Percentiles rank a stretch among this genome's conserved stretches.
Evolutionary conservation across 2,113 vertebrate genomes (phyloP).

Genomic region (Numenius arquata): DNA sequence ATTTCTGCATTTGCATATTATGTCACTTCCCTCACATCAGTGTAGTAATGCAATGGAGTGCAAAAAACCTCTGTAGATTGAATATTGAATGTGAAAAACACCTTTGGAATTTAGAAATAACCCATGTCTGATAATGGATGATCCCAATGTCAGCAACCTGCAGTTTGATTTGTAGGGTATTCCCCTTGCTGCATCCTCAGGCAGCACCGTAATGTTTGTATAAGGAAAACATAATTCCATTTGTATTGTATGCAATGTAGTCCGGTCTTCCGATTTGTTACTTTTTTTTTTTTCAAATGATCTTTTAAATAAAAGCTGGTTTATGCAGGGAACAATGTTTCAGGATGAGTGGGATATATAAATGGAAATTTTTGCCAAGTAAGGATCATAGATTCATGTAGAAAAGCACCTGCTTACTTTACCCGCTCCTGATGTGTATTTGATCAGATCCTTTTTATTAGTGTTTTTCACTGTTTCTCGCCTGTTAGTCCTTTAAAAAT

Average conservation of each 20-base stretch:
- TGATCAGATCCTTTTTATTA: background rate
- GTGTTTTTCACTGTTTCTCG: slow-evolving; percentile 9
- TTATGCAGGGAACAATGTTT: background rate
- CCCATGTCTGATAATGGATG: background rate
- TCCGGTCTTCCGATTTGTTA: background rate
- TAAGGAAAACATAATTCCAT: background rate
- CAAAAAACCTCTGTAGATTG: background rate
- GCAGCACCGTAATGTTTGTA: background rate
- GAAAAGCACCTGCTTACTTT: background rate
- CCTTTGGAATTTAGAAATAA: background rate
- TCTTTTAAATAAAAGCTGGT: background rate
- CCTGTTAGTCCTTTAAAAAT: background rate
- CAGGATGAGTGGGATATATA: background rate
- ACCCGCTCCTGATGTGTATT: background rate
- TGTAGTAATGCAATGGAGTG: background rate
- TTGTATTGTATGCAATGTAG: background rate
- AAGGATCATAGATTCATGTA: background rate
- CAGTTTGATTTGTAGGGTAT: background rate
- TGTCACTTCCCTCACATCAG: background rate
- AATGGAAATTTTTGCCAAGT: slow-evolving; percentile 3
- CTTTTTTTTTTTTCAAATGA: background rate
- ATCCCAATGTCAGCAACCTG: background rate
- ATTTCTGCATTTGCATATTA: background rate
- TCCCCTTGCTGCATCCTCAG: background rate
- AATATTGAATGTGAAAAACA: background rate